Evolutionary conservation across 2,888 invertebrate genomes (phyloP).

Genomic region (Drosophila yooni): DNA sequence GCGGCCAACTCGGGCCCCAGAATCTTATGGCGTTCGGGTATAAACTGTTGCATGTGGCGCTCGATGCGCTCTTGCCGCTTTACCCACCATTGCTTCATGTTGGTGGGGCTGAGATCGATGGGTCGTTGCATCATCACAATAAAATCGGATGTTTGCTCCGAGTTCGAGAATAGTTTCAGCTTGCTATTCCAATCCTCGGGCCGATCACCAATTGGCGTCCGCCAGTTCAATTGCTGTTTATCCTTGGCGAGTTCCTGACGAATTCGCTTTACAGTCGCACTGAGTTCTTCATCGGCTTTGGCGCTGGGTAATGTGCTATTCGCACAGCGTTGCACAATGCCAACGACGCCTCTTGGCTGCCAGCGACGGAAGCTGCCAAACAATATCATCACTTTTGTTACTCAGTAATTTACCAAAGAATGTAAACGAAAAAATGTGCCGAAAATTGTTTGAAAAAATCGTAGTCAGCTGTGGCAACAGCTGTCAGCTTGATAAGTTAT

Average conservation of each 20-base stretch:
- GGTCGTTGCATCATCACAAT: constrained; percentile 86
- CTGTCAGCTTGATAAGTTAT: constrained; percentile 20
- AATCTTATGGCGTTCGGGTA: constrained; percentile 87
- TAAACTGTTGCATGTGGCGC: constrained; percentile 87
- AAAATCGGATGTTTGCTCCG: constrained; percentile 85
- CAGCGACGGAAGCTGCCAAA: not conserved
- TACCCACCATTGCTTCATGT: constrained; percentile 87
- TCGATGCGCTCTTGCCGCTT: constrained; percentile 86
- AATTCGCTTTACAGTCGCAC: constrained; percentile 66
- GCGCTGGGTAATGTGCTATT: constrained; percentile 37
- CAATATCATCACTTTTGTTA: not conserved
- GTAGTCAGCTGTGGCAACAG: constrained; percentile 57
- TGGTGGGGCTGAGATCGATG: constrained; percentile 85
- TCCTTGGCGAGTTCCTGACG: constrained; percentile 77
- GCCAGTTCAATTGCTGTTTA: constrained; percentile 87
- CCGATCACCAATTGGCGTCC: constrained; percentile 87
- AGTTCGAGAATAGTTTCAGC: constrained; percentile 87
- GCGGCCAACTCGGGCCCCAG: constrained; percentile 93
- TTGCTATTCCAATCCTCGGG: constrained; percentile 87
- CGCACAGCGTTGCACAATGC: constrained; percentile 12
- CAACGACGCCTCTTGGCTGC: constrained; percentile 8
- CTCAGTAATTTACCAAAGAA: not conserved
- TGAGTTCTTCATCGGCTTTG: constrained; percentile 47
- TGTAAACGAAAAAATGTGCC: not conserved
- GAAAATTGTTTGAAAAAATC: not conserved